phyloP scores from a whole-genome alignment of 37 sponge, comb jelly and placozoan genomes.

The Hormiphora californensis region DNA sequence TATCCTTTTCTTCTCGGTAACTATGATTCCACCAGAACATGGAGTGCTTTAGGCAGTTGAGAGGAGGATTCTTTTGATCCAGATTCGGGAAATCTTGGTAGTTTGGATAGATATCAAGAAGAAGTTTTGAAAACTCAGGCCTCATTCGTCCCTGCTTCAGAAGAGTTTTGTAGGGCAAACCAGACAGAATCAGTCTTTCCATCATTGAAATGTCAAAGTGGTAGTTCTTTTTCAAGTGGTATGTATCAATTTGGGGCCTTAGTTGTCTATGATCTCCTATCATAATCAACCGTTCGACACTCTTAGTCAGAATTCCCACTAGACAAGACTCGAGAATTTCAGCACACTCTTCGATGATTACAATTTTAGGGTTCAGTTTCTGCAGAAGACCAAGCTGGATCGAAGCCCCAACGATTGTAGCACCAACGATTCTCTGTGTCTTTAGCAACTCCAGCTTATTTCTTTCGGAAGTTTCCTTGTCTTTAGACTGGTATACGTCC shows the following conservation, averaged over 20 bases:
- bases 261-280: constrained; percentile 96
- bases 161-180: constrained; percentile 69
- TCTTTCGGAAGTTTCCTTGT: too few relatives aligned
- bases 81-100: neutral
- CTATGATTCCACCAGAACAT: constrained; percentile 42
- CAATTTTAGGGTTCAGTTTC: constrained; percentile 70
- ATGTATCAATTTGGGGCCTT: constrained; percentile 76
- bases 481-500: too few relatives aligned
- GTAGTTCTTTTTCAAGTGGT: constrained; percentile 68
- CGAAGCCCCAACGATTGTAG: neutral
- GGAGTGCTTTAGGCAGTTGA: neutral
- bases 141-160: constrained; percentile 85
- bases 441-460: too few relatives aligned
- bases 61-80: neutral
- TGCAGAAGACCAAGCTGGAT: neutral
- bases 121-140: constrained; percentile 69
- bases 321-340: constrained; percentile 89
- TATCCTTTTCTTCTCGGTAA: neutral
- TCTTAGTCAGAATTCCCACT: constrained; percentile 67
- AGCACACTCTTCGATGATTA: constrained; percentile 90
- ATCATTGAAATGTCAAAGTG: constrained; percentile 83
- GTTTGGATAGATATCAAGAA: constrained; percentile 38
- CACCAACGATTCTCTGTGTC: neutral
- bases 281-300: constrained; percentile 83
- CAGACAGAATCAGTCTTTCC: constrained; percentile 68